Conservation (phyloP, 92 coral and sea anemone genomes). For the Pocillopora meandrina region DNA sequence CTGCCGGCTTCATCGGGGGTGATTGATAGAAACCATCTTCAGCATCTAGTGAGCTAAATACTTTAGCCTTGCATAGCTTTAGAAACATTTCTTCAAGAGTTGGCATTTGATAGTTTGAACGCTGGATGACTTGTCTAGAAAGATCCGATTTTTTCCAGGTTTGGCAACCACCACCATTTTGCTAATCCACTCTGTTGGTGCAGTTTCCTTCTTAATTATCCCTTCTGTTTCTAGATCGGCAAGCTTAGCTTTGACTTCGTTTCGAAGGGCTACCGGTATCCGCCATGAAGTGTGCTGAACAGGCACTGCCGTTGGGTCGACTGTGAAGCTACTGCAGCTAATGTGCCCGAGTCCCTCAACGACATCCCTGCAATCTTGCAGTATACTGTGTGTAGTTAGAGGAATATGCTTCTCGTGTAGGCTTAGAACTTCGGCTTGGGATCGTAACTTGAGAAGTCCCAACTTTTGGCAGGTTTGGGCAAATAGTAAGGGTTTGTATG, state of each 20-base stretch:
- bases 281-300: slow-evolving; percentile 44
- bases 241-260: slow-evolving; percentile 59
- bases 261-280: slow-evolving; percentile 38
- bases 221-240: slow-evolving; percentile 48
- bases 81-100: slow-evolving; percentile 51
- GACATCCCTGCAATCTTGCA: slow-evolving; percentile 33
- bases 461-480: slow-evolving; percentile 49
- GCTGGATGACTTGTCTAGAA: slow-evolving; percentile 55
- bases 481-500: slow-evolving; percentile 52
- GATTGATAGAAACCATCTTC: slow-evolving; percentile 59
- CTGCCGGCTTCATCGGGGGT: slow-evolving; percentile 51
- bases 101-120: slow-evolving; percentile 56
- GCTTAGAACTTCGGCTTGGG: slow-evolving; percentile 14
- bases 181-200: slow-evolving; percentile 61
- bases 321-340: not conserved
- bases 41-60: slow-evolving; percentile 50
- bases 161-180: slow-evolving; percentile 53
- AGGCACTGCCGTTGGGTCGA: slow-evolving; percentile 27
- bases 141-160: slow-evolving; percentile 46
- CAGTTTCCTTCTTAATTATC: slow-evolving; percentile 46
- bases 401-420: not conserved
- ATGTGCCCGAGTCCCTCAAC: slow-evolving; percentile 54
- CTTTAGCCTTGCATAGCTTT: slow-evolving; percentile 52
- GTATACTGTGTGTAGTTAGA: slow-evolving; percentile 32
- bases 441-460: slow-evolving; percentile 40